phyloP scores from a whole-genome alignment of 2,888 invertebrate species.

The Meghimatium bilineatum region DNA sequence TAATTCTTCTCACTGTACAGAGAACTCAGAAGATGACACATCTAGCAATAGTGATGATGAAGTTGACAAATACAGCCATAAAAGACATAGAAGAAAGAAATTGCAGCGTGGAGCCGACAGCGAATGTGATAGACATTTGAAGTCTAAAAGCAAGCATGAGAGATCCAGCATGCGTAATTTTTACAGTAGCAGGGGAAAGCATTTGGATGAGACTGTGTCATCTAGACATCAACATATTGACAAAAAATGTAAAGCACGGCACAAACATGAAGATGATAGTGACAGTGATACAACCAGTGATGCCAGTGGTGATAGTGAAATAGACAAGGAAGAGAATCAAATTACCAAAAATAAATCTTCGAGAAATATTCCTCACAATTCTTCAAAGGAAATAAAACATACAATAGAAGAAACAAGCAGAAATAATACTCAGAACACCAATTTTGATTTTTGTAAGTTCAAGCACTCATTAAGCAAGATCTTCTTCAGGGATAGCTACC shows the following conservation, averaged over 20 bases:
- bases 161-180: background rate
- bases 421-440: conserved; percentile 44
- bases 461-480: conserved; percentile 74
- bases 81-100: conserved; percentile 16
- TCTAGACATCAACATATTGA: conserved; percentile 35
- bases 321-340: conserved; percentile 11
- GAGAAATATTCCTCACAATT: background rate
- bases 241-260: conserved; percentile 13
- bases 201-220: background rate
- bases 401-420: conserved; percentile 3
- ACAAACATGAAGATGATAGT: conserved; percentile 4
- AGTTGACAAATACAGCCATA: background rate
- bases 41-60: background rate
- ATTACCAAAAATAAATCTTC: background rate
- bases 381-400: background rate
- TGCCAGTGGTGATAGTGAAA: background rate
- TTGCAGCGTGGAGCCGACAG: conserved; percentile 11
- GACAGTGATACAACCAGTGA: conserved; percentile 7
- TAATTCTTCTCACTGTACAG: background rate
- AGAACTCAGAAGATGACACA: conserved; percentile 8
- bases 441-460: conserved; percentile 66
- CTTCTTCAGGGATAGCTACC: conserved; percentile 82
- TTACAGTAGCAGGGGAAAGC: background rate
- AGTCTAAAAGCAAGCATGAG: conserved; percentile 2
- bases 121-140: conserved; percentile 14